These are phyloP conservation scores for Pithys albifrons DNA, from an alignment of 2,113 vertebrate species.

Conservation along the genomic window DNA sequence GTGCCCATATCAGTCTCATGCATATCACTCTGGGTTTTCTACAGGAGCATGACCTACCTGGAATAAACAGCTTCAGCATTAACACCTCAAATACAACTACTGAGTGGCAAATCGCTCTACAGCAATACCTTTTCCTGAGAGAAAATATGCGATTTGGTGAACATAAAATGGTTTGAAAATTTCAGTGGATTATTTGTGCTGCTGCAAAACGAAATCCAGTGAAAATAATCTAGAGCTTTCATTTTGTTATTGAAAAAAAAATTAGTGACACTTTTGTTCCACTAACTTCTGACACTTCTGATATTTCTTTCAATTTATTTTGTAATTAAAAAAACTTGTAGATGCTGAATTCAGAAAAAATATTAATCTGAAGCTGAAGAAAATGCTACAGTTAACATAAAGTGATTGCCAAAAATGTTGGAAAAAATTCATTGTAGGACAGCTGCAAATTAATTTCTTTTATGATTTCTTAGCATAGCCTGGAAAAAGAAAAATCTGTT, in stretches of 20 bases:
- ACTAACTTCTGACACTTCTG: not conserved
- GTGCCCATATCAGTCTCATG: not conserved
- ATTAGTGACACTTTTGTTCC: not conserved
- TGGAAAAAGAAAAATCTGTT: not conserved
- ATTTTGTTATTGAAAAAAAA: not conserved
- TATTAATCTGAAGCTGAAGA: not conserved
- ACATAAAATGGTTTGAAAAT: not conserved
- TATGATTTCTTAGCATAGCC: not conserved
- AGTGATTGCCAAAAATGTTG: not conserved
- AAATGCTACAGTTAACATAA: not conserved
- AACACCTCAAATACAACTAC: not conserved
- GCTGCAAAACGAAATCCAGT: not conserved
- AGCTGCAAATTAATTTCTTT: not conserved
- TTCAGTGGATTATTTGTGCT: not conserved
- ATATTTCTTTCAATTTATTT: not conserved
- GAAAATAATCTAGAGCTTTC: not conserved
- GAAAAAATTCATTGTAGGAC: not conserved
- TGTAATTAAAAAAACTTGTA: constrained; percentile 3
- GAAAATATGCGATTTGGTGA: not conserved
- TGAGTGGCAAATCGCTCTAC: not conserved
- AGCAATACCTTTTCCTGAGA: not conserved
- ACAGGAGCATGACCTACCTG: not conserved
- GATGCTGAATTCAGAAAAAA: not conserved
- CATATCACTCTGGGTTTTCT: not conserved
- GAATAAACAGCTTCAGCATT: not conserved